Evolutionary conservation across 2,797 vertebrate genomes (phyloP).

Genomic region (Podargus strigoides): DNA sequence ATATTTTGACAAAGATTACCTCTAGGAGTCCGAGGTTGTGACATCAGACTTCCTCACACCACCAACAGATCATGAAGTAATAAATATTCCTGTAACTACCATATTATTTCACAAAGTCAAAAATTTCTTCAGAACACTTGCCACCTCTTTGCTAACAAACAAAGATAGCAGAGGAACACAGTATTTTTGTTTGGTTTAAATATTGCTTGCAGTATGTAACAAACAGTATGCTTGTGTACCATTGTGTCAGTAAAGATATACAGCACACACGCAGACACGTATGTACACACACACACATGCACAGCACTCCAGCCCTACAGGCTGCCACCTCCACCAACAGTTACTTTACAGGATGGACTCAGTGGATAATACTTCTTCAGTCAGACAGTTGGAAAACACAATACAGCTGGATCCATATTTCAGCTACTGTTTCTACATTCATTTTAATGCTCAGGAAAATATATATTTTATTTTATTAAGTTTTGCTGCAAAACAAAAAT

Average conservation of each 20-base stretch:
- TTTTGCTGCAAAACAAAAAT: constrained; percentile 61
- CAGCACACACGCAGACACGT: background rate
- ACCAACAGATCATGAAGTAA: background rate
- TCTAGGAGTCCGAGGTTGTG: background rate
- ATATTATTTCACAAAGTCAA: background rate
- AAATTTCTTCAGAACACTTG: background rate
- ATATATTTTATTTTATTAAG: constrained; percentile 46
- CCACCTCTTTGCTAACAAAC: background rate
- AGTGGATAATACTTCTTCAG: background rate
- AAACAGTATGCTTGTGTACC: background rate
- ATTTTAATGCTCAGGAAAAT: constrained; percentile 60
- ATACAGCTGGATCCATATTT: background rate
- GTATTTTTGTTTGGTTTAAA: background rate
- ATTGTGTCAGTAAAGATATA: background rate
- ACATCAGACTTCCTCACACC: background rate
- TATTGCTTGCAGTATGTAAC: background rate
- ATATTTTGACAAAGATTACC: background rate
- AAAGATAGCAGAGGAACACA: background rate
- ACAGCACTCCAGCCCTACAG: background rate
- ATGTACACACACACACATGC: background rate
- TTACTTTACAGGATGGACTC: background rate
- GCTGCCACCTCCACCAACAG: background rate
- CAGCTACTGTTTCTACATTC: constrained; percentile 40
- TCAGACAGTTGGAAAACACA: background rate
- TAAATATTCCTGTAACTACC: background rate